Percentiles rank a stretch among this genome's conserved stretches.
Conservation (phyloP, 2,113 vertebrate species). For the Eptesicus fuscus region DNA sequence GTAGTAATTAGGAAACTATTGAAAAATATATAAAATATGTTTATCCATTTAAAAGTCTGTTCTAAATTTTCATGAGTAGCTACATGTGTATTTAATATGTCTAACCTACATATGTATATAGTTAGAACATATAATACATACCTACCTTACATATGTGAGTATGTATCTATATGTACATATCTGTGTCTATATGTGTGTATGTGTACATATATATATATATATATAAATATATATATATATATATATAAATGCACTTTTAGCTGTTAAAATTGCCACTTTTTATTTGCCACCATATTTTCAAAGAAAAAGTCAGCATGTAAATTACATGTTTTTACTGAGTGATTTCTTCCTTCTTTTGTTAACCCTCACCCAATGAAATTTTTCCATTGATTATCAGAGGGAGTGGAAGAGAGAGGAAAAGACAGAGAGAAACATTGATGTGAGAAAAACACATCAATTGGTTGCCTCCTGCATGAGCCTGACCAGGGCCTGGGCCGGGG, state of each 20-base stretch:
- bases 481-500: no score
- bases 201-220: background rate
- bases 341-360: background rate
- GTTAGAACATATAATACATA: background rate
- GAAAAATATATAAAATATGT: background rate
- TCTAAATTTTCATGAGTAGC: background rate
- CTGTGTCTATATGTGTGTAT: background rate
- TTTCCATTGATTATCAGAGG: no score
- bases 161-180: no score
- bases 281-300: background rate
- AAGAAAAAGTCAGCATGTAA: background rate
- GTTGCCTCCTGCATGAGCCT: no score
- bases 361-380: no score
- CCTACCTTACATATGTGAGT: background rate
- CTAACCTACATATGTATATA: background rate
- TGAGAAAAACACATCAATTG: no score
- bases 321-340: background rate
- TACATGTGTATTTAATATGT: background rate
- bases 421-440: no score
- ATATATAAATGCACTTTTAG: background rate
- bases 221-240: no score
- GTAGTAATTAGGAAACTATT: background rate
- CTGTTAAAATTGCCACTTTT: background rate
- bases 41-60: background rate
- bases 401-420: no score